These are phyloP conservation scores for Sebastes variabilis DNA, from an alignment of 2,797 vertebrate species.

Conservation along the genomic window DNA sequence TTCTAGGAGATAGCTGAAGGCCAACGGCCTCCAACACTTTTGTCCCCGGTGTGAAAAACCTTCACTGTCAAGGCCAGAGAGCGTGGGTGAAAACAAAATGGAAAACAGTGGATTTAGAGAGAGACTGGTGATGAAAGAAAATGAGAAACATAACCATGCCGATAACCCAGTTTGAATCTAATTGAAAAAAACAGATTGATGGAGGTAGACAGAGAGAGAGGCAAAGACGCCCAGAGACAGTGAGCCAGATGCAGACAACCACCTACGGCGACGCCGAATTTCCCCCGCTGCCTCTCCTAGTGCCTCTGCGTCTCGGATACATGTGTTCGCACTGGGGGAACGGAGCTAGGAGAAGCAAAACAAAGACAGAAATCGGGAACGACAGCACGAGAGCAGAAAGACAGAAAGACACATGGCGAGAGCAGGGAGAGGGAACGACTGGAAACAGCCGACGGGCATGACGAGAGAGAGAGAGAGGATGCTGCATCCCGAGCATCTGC, in stretches of 20 bases:
- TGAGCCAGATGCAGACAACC: conserved; percentile 26
- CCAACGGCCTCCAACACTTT: background rate
- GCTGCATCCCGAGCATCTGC: conserved; percentile 23
- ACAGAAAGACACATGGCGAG: background rate
- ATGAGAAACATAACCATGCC: background rate
- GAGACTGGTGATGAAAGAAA: background rate
- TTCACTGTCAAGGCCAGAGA: background rate
- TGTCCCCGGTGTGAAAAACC: background rate
- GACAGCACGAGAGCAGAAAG: background rate
- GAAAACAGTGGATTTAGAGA: background rate
- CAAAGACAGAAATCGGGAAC: conserved; percentile 25
- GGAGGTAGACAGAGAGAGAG: conserved; percentile 3
- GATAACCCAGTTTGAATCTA: conserved; percentile 15
- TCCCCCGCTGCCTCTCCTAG: background rate
- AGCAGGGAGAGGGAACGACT: conserved; percentile 4
- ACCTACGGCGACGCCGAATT: conserved; percentile 1
- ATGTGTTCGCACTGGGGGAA: conserved; percentile 5
- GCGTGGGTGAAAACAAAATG: background rate
- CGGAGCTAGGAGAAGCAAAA: conserved; percentile 16
- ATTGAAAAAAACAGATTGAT: conserved; percentile 25
- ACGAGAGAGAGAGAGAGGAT: conserved; percentile 4
- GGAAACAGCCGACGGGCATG: conserved; percentile 32
- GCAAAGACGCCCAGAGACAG: background rate
- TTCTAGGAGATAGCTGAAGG: background rate
- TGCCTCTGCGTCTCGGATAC: background rate